Evolutionary conservation across 2,797 vertebrate genomes (phyloP).

Genomic region (Cuculus canorus): DNA sequence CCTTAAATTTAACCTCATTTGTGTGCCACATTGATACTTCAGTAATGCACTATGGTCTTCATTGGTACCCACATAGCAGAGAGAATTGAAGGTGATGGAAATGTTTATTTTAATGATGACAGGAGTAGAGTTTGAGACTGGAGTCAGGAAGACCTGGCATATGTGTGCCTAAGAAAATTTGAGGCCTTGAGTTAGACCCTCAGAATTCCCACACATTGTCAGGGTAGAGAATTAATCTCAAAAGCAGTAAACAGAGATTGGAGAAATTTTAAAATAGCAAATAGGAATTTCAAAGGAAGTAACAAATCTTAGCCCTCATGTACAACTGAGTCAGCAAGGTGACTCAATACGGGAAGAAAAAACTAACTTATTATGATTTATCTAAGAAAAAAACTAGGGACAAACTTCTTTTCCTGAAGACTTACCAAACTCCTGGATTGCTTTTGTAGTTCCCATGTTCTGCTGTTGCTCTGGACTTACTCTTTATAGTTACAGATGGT

Average conservation of each 20-base stretch:
- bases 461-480: not conserved
- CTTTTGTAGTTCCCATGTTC: not conserved
- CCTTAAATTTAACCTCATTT: not conserved
- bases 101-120: not conserved
- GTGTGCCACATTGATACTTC: not conserved
- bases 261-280: not conserved
- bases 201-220: not conserved
- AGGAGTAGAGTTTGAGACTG: not conserved
- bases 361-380: not conserved
- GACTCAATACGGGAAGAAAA: not conserved
- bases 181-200: not conserved
- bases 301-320: not conserved
- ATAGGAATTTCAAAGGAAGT: not conserved
- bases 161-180: not conserved
- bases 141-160: not conserved
- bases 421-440: not conserved
- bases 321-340: not conserved
- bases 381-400: not conserved
- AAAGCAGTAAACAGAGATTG: not conserved
- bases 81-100: not conserved
- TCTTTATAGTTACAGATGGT: fast-evolving
- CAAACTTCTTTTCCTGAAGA: not conserved
- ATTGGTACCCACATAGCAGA: not conserved
- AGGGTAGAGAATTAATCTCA: not conserved
- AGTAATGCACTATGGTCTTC: not conserved